Base-by-base conservation (phyloP, 2,113 vertebrate species). In the Pelobates fuscus region DNA sequence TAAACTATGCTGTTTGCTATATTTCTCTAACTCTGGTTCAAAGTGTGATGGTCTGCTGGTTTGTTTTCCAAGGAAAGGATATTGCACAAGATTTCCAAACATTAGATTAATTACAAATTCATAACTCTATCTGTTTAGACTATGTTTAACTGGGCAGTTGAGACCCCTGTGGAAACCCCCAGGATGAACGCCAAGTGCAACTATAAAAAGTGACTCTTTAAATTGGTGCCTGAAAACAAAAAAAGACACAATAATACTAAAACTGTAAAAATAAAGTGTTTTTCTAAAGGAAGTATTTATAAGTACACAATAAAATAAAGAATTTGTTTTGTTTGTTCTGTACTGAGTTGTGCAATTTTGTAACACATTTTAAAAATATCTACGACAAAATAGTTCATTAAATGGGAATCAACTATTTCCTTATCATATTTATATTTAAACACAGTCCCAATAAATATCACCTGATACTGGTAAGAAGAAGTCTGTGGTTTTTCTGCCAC, bases 191-290 rank as follows among this genome's bases (percentile, higher is more conserved):
- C 70, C 70, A 74, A 30, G 30, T 65, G 62, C 44, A 63, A 20
- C 52, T 21, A 65, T 54, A 44, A 57, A 18, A 23, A 29, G 61
- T 32, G 29, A 65, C 43, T 55, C 18, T 57, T 30, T 17, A 65
- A 46, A 73, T 64, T 73, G 59, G 14, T 20, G 15, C 14, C n/a
- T 24, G 29, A 8, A 41, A 8, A 30, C 30, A 58, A 54, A 41
- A 37, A 54, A 43, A 14, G 7, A 25, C 26, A 65, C 71, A 65
- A 57, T 65, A 64, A 73, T 73, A 57, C 61, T 74, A 65, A 65
- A 74, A 29, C 46, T 55, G 71, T 18, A 73, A 55, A 73, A 64
- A 73, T 52, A 71, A 62, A 71, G 25, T 14, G 29, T 21, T 52
- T 64, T 72, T 25, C 20, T 11, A 70, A 32, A 26, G 69, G 57